Conservation (phyloP, 2,797 vertebrate species). For the Tenualosa thibaudeaui region DNA sequence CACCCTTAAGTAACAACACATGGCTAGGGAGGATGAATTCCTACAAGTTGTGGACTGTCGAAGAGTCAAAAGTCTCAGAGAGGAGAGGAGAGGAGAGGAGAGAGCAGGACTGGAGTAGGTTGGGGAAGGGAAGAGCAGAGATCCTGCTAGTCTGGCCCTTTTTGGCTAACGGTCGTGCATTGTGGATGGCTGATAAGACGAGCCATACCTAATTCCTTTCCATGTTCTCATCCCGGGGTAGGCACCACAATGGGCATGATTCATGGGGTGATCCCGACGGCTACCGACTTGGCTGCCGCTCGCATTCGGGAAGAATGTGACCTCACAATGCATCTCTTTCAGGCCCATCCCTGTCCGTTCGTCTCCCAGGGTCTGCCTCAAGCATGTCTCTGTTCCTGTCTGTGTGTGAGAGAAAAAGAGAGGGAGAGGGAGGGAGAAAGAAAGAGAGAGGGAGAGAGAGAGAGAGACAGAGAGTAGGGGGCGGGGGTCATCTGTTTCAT, state of each 20-base stretch:
- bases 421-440: conserved; percentile 62
- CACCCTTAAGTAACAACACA: conserved; percentile 82
- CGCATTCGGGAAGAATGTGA: conserved; percentile 80
- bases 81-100: conserved; percentile 47
- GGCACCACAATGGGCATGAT: conserved; percentile 90
- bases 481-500: conserved; percentile 33
- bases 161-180: conserved; percentile 64
- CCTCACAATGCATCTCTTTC: conserved; percentile 84
- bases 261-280: conserved; percentile 91
- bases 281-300: conserved; percentile 87
- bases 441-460: conserved; percentile 19
- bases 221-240: conserved; percentile 84
- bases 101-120: neutral
- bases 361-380: conserved; percentile 67
- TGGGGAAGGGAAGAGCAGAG: conserved; percentile 33
- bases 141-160: conserved; percentile 52
- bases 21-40: conserved; percentile 81
- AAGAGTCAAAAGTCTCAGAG: conserved; percentile 40
- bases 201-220: conserved; percentile 84
- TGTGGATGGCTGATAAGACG: conserved; percentile 79
- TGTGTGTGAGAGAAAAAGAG: conserved; percentile 55
- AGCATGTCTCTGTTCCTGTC: conserved; percentile 70
- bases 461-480: neutral
- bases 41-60: conserved; percentile 60
- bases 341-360: conserved; percentile 76